Evolutionary conservation across 1,140 invertebrate genomes (phyloP), one percentile per base, ranked within the genome.

Genomic region (Sminthurinus signatus): DNA sequence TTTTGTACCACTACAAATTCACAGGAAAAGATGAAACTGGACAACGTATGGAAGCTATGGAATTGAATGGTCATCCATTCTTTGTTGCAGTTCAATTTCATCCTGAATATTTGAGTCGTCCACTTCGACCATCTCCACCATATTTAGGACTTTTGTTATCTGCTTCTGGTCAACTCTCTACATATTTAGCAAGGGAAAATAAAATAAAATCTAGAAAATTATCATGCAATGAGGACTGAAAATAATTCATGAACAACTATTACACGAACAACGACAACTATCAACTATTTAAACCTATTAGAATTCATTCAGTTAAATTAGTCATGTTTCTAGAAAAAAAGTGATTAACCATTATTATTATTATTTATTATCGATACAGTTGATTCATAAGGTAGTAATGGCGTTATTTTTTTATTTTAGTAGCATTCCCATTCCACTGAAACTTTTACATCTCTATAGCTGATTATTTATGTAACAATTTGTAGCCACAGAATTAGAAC

Each of bases 81-180:
- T 99, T 90, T 78, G 89, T 97, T 15, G 91, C 88, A 0, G 93
- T 94, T 0, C 97, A 99, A 77, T 99, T 89, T 77, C 68, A 69
- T 61, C 68, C 68, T 14, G 68, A 69, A 76, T 99, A 98, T 77
- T 80, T 97, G 54, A 96, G 92, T 0, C 81, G 95, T 1, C 96
- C 96, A 0, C 77, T 97, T 55, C 88, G 87, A 68, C 95, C 96
- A 0, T 96, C 93, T 32, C 91, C 96, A 2, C 93, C 94, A 3
- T 99, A 97, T 75, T 78, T 98, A 60, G 97, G 97, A 57, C 80
- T 99, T 1, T 86, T 99, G 69, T 80, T 97, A 55, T 91, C 93
- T 12, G 85, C 92, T 1, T 83, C 86, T 60, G 86, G 85, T 19
- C 88, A 88, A 76, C 77, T 94, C 23, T 31, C 64, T 1, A 28